phyloP scores from a whole-genome alignment of 2,797 vertebrate genomes.

The Sebastes goodei region DNA sequence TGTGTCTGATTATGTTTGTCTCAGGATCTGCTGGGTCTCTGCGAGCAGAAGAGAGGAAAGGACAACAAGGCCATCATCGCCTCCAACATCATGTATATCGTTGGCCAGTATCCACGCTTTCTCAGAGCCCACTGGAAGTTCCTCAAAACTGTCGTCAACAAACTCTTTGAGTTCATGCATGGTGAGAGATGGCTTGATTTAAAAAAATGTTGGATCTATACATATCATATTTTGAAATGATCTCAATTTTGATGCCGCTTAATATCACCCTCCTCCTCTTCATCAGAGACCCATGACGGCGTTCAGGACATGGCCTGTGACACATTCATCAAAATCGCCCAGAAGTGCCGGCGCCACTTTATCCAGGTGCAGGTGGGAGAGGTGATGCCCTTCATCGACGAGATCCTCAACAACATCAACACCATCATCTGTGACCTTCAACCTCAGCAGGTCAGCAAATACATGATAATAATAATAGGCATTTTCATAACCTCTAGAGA shows the following conservation, averaged over 20 bases:
- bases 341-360: constrained; percentile 97
- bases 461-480: not conserved
- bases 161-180: constrained; percentile 99
- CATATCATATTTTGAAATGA: not conserved
- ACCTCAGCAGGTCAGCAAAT: constrained; percentile 90
- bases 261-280: not conserved
- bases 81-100: constrained; percentile 99
- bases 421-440: constrained; percentile 99
- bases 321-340: constrained; percentile 99
- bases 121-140: constrained; percentile 98
- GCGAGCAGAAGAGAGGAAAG: constrained; percentile 98
- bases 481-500: not conserved
- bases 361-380: constrained; percentile 99
- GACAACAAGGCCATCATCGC: constrained; percentile 99
- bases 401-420: constrained; percentile 99
- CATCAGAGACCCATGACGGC: constrained; percentile 95
- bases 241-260: not conserved
- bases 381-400: constrained; percentile 99
- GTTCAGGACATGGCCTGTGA: constrained; percentile 99
- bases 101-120: constrained; percentile 97
- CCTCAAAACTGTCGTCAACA: constrained; percentile 98
- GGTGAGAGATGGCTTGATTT: constrained; percentile 79
- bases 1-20: not conserved
- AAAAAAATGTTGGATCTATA: not conserved
- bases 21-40: constrained; percentile 96